These are phyloP conservation scores for Callipepla californica DNA, from an alignment of 2,113 vertebrate species.

Conservation along the genomic window DNA sequence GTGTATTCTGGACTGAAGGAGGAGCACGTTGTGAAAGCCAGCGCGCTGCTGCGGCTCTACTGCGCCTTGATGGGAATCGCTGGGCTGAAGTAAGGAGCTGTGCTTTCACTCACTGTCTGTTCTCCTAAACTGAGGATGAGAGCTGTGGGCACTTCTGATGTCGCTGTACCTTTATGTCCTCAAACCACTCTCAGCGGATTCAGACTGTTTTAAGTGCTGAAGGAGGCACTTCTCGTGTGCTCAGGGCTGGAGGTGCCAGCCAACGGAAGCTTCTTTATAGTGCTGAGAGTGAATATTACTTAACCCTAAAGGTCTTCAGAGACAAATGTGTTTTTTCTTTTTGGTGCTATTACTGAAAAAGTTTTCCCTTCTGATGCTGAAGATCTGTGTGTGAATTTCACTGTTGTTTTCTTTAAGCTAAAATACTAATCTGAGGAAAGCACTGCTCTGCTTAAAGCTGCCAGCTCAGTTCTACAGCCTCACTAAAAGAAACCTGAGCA, in stretches of 20 bases:
- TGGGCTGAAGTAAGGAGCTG: slow-evolving; percentile 88
- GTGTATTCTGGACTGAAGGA: slow-evolving; percentile 93
- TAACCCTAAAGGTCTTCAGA: neutral
- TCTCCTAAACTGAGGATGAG: neutral
- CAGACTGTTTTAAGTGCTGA: accelerated
- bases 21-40: slow-evolving; percentile 97
- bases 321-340: accelerated
- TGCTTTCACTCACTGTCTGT: neutral
- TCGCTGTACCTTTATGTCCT: neutral
- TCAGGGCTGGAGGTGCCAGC: neutral
- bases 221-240: neutral
- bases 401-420: neutral
- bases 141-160: neutral
- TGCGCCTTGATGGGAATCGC: slow-evolving; percentile 98
- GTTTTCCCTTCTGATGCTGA: neutral
- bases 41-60: slow-evolving; percentile 93
- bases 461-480: neutral
- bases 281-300: neutral
- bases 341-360: neutral
- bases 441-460: neutral
- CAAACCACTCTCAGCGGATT: neutral
- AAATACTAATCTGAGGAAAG: neutral
- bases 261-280: neutral
- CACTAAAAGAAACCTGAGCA: neutral
- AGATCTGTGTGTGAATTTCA: neutral